These are phyloP conservation scores for Lontra canadensis DNA, from an alignment of 2,113 vertebrate genomes.

Conservation along the genomic window DNA sequence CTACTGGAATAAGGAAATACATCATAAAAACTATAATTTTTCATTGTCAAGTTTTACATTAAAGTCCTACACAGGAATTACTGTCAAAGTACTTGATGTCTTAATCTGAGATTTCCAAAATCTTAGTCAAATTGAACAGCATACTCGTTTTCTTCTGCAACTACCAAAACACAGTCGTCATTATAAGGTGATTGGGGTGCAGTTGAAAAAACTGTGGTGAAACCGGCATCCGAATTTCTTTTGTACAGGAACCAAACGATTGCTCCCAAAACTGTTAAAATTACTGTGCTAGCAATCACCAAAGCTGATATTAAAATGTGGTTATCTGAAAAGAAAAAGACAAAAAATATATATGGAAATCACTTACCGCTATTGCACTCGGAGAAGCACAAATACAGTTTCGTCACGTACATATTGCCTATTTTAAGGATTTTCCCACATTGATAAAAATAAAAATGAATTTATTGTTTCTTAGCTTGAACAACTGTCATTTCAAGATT, in stretches of 20 bases:
- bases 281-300: conserved; percentile 87
- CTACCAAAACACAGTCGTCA: conserved; percentile 88
- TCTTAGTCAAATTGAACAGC: conserved; percentile 75
- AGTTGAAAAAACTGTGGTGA: conserved; percentile 86
- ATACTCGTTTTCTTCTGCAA: conserved; percentile 87
- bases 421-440: conserved; percentile 13
- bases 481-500: not conserved
- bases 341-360: not conserved
- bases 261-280: conserved; percentile 84
- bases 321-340: conserved; percentile 78
- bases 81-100: not conserved
- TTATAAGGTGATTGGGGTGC: conserved; percentile 82
- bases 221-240: conserved; percentile 79
- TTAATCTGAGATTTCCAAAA: conserved; percentile 16
- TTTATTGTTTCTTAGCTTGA: not conserved
- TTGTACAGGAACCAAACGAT: conserved; percentile 89
- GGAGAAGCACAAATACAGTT: not conserved
- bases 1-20: not conserved
- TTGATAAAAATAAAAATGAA: not conserved
- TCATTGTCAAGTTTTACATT: conserved; percentile 38
- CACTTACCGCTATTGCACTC: not conserved
- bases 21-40: conserved; percentile 25
- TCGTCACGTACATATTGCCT: not conserved
- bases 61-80: conserved; percentile 1
- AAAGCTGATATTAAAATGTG: conserved; percentile 83